These are phyloP conservation scores for Leucophenga maculata DNA, from an alignment of 2,888 invertebrate species.

Conservation along the genomic window DNA sequence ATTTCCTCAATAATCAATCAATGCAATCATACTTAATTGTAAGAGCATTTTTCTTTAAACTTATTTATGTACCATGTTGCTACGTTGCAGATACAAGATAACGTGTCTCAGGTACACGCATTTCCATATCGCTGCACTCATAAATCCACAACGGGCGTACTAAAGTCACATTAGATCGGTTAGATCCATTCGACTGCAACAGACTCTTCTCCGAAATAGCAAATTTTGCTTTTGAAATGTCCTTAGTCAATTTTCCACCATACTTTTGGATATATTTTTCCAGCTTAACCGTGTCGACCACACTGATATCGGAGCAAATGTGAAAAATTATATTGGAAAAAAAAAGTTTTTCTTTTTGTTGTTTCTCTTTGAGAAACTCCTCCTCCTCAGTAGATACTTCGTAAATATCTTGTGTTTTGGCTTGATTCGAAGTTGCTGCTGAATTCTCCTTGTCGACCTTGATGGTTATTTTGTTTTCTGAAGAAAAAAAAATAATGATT, in stretches of 20 bases:
- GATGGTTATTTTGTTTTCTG: conserved; percentile 36
- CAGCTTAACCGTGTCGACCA: conserved; percentile 12
- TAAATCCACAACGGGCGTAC: conserved; percentile 22
- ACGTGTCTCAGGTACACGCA: neutral
- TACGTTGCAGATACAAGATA: conserved; percentile 4
- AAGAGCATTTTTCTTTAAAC: too few relatives aligned
- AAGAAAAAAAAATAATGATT: conserved; percentile 9
- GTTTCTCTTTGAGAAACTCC: conserved; percentile 56
- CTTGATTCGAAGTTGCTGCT: neutral
- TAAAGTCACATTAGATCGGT: neutral
- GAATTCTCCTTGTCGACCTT: conserved; percentile 16
- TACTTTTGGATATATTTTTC: conserved; percentile 8
- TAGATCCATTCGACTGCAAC: neutral
- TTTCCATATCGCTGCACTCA: conserved; percentile 20
- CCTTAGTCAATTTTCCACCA: neutral
- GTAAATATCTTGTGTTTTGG: conserved; percentile 49
- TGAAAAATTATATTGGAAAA: neutral
- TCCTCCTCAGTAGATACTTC: conserved; percentile 70
- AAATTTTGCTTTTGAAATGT: neutral
- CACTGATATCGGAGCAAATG: conserved; percentile 14
- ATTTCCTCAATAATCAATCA: too few relatives aligned
- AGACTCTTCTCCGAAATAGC: neutral
- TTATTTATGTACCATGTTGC: too few relatives aligned
- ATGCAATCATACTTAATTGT: too few relatives aligned
- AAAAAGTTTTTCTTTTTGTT: neutral